Evolutionary conservation across 2,888 invertebrate species (phyloP).

Genomic region (Agelastica alni): DNA sequence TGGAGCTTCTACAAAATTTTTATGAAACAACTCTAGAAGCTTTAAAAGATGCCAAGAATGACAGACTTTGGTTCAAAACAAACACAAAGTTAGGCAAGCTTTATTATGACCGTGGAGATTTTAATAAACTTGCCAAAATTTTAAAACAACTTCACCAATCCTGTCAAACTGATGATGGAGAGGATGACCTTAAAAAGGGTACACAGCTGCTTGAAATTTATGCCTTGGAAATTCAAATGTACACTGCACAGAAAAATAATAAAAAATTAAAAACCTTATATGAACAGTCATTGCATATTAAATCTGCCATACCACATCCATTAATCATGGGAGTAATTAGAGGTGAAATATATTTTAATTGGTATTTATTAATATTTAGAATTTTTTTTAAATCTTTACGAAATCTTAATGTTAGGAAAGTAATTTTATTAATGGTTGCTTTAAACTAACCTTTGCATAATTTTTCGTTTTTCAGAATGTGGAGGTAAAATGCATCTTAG

Average conservation of each 20-base stretch:
- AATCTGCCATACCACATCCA: slow-evolving; percentile 99
- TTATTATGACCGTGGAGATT: slow-evolving; percentile 96
- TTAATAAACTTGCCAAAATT: slow-evolving; percentile 92
- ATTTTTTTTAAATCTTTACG: no score
- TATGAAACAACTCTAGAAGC: slow-evolving; percentile 96
- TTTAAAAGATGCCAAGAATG: slow-evolving; percentile 97
- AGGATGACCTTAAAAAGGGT: slow-evolving; percentile 96
- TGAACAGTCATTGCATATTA: slow-evolving; percentile 97
- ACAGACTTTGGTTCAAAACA: slow-evolving; percentile 99
- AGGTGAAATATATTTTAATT: slow-evolving; percentile 61
- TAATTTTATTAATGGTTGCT: no score
- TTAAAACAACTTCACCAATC: slow-evolving; percentile 96
- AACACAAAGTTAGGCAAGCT: slow-evolving; percentile 98
- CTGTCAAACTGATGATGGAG: slow-evolving; percentile 97
- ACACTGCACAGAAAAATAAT: slow-evolving; percentile 99
- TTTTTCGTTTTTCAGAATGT: slow-evolving; percentile 74
- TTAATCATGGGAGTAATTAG: slow-evolving; percentile 99
- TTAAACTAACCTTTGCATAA: no score
- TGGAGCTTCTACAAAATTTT: slow-evolving; percentile 97
- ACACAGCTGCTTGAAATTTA: slow-evolving; percentile 98
- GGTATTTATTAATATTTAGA: background rate
- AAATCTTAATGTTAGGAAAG: no score
- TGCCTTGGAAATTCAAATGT: slow-evolving; percentile 99
- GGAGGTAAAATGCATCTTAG: slow-evolving; percentile 99
- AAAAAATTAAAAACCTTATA: slow-evolving; percentile 96